A percentile compares a stretch with the other conserved stretches of the same genome.
phyloP scores from a whole-genome alignment of 2,797 vertebrate genomes.

The Paramormyrops hopkinsi region DNA sequence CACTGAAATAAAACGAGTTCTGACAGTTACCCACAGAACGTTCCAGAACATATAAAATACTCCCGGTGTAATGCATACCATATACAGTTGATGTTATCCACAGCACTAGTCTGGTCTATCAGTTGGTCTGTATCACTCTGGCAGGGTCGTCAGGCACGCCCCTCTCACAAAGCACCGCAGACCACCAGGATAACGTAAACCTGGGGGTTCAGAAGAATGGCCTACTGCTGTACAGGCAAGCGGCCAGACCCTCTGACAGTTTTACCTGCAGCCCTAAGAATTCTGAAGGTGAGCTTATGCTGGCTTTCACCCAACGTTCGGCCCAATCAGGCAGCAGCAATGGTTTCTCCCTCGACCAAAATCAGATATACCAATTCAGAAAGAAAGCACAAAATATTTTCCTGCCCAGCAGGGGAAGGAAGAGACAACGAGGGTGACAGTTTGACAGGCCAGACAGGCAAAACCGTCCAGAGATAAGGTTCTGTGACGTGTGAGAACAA shows the following conservation, averaged over 20 bases:
- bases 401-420: background rate
- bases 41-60: conserved; percentile 60
- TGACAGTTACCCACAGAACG: conserved; percentile 44
- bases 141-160: background rate
- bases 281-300: background rate
- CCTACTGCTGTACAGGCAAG: background rate
- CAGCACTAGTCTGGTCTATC: conserved; percentile 42
- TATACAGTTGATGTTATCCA: conserved; percentile 41
- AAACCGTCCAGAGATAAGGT: background rate
- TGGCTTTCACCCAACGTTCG: background rate
- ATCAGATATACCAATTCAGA: background rate
- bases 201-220: background rate
- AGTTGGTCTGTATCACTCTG: conserved; percentile 10
- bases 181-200: background rate
- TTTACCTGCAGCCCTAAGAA: background rate
- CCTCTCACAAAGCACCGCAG: background rate
- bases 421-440: background rate
- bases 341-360: background rate
- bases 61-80: conserved; percentile 45
- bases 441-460: background rate
- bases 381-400: background rate
- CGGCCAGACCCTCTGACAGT: background rate
- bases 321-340: background rate
- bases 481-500: background rate
- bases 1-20: conserved; percentile 47